Evolutionary conservation across 2,888 invertebrate species (phyloP), one percentile per base, ranked within the genome.

Genomic region (Drosophila mimica): DNA sequence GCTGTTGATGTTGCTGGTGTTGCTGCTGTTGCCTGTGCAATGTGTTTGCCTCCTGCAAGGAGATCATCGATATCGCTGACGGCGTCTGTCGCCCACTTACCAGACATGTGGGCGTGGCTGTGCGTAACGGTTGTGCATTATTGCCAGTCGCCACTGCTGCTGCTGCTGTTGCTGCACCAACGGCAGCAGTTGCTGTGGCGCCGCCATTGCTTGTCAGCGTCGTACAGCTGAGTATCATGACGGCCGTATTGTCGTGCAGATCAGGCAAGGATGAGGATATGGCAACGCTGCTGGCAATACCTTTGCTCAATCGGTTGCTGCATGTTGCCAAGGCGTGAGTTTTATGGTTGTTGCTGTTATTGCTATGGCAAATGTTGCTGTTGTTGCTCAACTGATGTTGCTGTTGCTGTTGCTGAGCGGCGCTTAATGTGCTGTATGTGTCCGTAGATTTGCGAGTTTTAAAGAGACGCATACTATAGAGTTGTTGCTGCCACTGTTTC

Each of bases 381-480:
- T 17, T 75, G 53, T 51, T 70, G 59, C 48, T 64, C 57, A 57
- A 49, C 4, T 49, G 33, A 11, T 74, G 34, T 53, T 53, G 52
- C 62, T 80, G 70, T n/a, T 62, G 63, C 59, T 71, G 79, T 11
- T 80, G 85, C 40, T 84, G 80, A 67, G 82, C 75, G 69, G 73
- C 75, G 61, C 74, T 78, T 61, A 87, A 43, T 46, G 90, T 90
- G 82, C 87, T 91, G 71, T 91, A 91, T 68, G 91, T 92, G 81
- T 93, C 93, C 70, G 92, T 92, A 48, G 93, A 92, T 92, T 93
- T 93, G 84, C 93, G 93, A 72, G 92, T 89, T 88, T 93, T 93
- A 74, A 93, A 93, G 69, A 93, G 91, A 84, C 93, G 93, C 93
- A 93, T 93, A 63, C 81, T 87, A 74, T 25, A 70, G 15, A 30